A percentile compares a stretch with the other conserved stretches of the same genome.
These are phyloP conservation scores for Podabrus alpinus DNA, from an alignment of 2,888 invertebrate species.

Conservation along the genomic window DNA sequence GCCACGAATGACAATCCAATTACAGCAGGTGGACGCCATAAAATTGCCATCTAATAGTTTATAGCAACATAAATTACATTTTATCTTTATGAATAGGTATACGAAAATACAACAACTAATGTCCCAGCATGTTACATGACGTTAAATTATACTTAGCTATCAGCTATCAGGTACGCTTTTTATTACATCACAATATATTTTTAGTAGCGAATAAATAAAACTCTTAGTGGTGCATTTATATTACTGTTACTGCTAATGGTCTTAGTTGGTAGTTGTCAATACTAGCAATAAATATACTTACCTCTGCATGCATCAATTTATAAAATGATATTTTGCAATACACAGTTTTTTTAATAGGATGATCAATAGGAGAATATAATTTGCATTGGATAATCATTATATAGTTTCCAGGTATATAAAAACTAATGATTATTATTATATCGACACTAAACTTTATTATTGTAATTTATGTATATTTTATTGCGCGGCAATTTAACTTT, in stretches of 20 bases:
- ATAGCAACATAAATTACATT: slow-evolving; percentile 47
- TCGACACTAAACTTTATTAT: not conserved
- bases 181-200: slow-evolving; percentile 18
- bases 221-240: not conserved
- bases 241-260: not conserved
- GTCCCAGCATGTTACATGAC: slow-evolving; percentile 41
- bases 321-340: not conserved
- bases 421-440: not conserved
- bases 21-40: slow-evolving; percentile 46
- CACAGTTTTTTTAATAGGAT: not conserved
- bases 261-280: not conserved
- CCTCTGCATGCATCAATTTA: not conserved
- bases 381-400: not conserved
- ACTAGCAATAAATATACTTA: not conserved
- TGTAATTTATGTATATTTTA: not conserved
- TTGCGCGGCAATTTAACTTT: not conserved
- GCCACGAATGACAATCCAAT: slow-evolving; percentile 48
- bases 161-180: slow-evolving; percentile 37
- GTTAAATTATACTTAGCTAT: slow-evolving; percentile 44
- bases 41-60: slow-evolving; percentile 47
- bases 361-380: not conserved
- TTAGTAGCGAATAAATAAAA: slow-evolving; percentile 17
- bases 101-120: slow-evolving; percentile 46
- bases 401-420: not conserved
- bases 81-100: slow-evolving; percentile 48